Evolutionary conservation across 2,888 invertebrate genomes (phyloP).

Genomic region (Leuctra nigra): DNA sequence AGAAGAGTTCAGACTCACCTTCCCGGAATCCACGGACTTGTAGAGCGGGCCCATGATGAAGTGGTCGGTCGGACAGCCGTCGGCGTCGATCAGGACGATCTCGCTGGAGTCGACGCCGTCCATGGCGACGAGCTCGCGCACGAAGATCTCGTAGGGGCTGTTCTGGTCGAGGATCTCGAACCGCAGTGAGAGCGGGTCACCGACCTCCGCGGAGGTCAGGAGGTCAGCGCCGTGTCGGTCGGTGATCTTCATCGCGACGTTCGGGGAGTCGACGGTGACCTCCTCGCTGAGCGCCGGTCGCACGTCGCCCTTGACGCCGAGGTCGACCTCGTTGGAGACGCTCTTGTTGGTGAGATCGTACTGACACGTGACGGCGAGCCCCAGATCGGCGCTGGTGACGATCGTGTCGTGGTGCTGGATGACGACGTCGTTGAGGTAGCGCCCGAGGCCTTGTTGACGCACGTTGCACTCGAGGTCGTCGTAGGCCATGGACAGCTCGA

Average conservation of each 20-base stretch:
- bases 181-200: slow-evolving; percentile 82
- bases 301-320: slow-evolving; percentile 74
- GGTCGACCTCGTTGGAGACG: slow-evolving; percentile 76
- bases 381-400: slow-evolving; percentile 89
- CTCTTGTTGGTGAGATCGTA: slow-evolving; percentile 92
- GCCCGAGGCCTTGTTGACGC: slow-evolving; percentile 78
- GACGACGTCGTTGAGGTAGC: slow-evolving; percentile 85
- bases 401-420: slow-evolving; percentile 95
- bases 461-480: slow-evolving; percentile 91
- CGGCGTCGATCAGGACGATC: slow-evolving; percentile 84
- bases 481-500: slow-evolving; percentile 87
- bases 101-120: slow-evolving; percentile 90
- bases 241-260: slow-evolving; percentile 90
- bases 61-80: slow-evolving; percentile 89
- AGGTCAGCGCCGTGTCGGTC: slow-evolving; percentile 77
- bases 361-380: slow-evolving; percentile 87
- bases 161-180: slow-evolving; percentile 90
- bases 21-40: slow-evolving; percentile 71
- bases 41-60: slow-evolving; percentile 90
- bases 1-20: slow-evolving; percentile 47
- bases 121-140: slow-evolving; percentile 89
- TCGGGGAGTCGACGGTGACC: slow-evolving; percentile 89
- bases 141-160: slow-evolving; percentile 93
- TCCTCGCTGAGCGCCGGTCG: slow-evolving; percentile 81
- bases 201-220: slow-evolving; percentile 83